These are phyloP conservation scores for Peromyscus californicus DNA, from an alignment of 2,113 vertebrate genomes.

Conservation along the genomic window DNA sequence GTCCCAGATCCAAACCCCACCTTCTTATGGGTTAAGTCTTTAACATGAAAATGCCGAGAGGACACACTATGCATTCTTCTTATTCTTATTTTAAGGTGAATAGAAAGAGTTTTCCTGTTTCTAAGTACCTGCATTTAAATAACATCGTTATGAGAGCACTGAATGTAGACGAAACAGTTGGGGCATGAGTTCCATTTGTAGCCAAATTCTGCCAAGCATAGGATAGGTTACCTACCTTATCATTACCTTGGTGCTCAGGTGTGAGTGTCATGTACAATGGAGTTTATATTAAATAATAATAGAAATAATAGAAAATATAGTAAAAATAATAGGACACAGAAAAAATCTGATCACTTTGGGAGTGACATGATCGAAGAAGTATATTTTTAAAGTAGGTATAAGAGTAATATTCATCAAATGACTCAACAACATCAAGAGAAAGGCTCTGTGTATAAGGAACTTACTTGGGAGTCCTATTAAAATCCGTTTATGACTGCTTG, in stretches of 20 bases:
- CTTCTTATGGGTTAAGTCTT: background rate
- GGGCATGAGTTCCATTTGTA: background rate
- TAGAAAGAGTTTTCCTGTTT: background rate
- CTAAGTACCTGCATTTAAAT: background rate
- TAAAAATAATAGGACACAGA: background rate
- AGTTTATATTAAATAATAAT: background rate
- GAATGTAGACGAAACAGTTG: background rate
- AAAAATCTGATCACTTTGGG: background rate
- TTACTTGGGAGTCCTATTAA: background rate
- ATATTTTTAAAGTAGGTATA: slow-evolving; percentile 20
- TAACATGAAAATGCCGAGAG: background rate
- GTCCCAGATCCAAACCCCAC: background rate
- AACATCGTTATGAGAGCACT: background rate
- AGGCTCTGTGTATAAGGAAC: no score
- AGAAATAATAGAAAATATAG: background rate
- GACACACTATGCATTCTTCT: background rate
- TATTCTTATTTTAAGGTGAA: background rate
- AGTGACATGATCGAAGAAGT: background rate
- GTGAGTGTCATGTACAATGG: background rate
- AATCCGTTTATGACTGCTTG: background rate
- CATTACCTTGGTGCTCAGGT: background rate
- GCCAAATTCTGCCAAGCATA: background rate
- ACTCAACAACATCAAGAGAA: background rate
- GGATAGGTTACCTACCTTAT: background rate
- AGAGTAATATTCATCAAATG: background rate